Base-by-base conservation (phyloP, 2,888 invertebrate genomes). In the Andrena fulva region DNA sequence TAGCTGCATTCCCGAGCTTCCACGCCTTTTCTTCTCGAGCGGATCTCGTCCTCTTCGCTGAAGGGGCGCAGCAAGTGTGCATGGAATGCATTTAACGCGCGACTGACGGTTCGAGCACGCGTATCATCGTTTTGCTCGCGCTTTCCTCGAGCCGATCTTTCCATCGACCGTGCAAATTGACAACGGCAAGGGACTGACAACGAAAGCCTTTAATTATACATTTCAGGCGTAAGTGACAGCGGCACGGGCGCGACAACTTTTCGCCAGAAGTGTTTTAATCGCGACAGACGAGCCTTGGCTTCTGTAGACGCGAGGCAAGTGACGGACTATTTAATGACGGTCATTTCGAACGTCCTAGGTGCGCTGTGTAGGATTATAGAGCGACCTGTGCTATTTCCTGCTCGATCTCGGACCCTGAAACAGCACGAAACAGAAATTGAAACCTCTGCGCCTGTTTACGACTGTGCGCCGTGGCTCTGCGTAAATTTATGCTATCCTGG, bases 151-250 rank as follows among this genome's bases (percentile, higher is more conserved):
- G 24, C 5, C 20, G 70, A 27, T 56, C 56, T 60, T 76, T 72
- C 68, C 59, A 31, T 24, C 24, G 50, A 16, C 42, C 2, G 31
- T 62, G 20, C 27, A 63, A 69, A 79, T 76, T 27, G 20, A 20
- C 77, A 29, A 3, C n/a, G 27, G 24, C 52, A 29, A 33, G 20
- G 16, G 66, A 8, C n/a, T 62, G 66, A 52, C 66, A 33, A 66
- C 35, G 62, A 56, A 60, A 78, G 59, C 33, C 68, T 35, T 82
- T 64, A 67, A 81, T 82, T 80, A 64, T 35, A 50, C 8, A 16
- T 59, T 20, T 68, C 27, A n/a, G 6, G 35, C 7, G 29, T 75
- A 63, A 80, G 77, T 31, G 70, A 33, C 48, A 59, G 29, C 29
- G 64, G 29, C 48, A 12, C n/a, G n/a, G 8, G 8, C 6, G 24